Conservation (phyloP, 2,113 vertebrate genomes). For the Marcusenius ussheri region DNA sequence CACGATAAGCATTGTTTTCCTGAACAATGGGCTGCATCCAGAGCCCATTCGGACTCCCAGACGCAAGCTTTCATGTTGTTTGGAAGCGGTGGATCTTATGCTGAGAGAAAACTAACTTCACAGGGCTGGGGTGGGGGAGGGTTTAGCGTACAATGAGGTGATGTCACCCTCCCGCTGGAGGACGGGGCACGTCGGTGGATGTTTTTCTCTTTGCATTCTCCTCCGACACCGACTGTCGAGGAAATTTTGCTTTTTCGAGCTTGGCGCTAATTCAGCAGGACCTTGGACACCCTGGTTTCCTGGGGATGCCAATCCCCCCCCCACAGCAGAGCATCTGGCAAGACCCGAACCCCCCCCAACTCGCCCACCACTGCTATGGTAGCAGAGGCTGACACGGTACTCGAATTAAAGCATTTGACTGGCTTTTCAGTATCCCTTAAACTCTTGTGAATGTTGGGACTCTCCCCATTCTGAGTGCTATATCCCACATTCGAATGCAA, state of each 20-base stretch:
- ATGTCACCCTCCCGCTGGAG: background rate
- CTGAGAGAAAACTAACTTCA: conserved; percentile 12
- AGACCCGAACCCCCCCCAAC: background rate
- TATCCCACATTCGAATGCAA: background rate
- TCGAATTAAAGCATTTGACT: conserved; percentile 19
- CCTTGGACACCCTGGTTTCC: background rate
- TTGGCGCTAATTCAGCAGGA: background rate
- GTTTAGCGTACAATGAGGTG: conserved; percentile 14
- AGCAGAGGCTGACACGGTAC: background rate
- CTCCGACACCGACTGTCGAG: background rate
- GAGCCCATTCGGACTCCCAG: conserved; percentile 43
- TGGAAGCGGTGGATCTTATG: conserved; percentile 10
- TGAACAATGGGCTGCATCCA: conserved; percentile 68
- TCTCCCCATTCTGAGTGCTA: background rate
- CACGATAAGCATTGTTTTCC: conserved; percentile 67
- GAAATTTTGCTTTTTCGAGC: background rate
- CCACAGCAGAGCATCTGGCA: background rate
- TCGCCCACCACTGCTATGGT: background rate
- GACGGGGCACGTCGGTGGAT: background rate
- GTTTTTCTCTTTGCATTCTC: background rate
- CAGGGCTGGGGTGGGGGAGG: background rate
- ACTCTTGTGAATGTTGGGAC: background rate
- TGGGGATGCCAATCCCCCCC: background rate
- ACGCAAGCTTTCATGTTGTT: conserved; percentile 37
- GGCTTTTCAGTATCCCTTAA: conserved; percentile 2